A percentile compares a stretch with the other conserved stretches of the same genome.
These are phyloP conservation scores for Brachymystax lenok DNA, from an alignment of 2,797 vertebrate species.

Conservation along the genomic window DNA sequence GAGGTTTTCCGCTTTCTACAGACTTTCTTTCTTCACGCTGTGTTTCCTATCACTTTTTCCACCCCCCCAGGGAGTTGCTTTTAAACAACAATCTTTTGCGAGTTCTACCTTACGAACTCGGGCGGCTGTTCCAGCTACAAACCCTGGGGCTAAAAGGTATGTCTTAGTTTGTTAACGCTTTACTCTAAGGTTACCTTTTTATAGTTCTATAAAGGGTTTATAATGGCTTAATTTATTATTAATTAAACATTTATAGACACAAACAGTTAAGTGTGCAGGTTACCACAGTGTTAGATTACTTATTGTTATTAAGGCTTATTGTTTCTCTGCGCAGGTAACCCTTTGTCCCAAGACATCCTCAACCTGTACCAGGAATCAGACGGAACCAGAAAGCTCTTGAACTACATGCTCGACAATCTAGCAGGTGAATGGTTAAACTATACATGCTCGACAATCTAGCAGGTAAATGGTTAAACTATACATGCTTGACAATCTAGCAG, in stretches of 20 bases:
- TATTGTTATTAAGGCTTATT: neutral
- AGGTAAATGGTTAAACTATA: too few species aligned
- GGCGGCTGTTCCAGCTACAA: conserved; percentile 97
- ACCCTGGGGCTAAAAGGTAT: conserved; percentile 96
- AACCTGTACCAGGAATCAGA: conserved; percentile 97
- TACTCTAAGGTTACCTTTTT: neutral
- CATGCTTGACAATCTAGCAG: too few species aligned
- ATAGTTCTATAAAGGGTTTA: neutral
- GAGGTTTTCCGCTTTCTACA: neutral
- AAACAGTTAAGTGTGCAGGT: too few species aligned
- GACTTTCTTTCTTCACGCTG: neutral
- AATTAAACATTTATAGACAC: too few species aligned
- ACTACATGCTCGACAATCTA: conserved; percentile 99
- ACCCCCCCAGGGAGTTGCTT: conserved; percentile 95
- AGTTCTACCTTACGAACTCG: conserved; percentile 99
- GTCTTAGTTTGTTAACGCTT: neutral
- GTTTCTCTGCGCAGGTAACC: conserved; percentile 85
- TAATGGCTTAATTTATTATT: too few species aligned
- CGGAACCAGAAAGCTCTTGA: conserved; percentile 97
- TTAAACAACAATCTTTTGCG: conserved; percentile 99
- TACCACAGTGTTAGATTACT: too few species aligned
- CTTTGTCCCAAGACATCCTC: conserved; percentile 98
- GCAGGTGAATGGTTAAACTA: conserved; percentile 79
- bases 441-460: too few species aligned
- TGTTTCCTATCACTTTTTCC: conserved; percentile 32